Base-by-base conservation (phyloP, 2,113 vertebrate genomes). In the Burhinus bistriatus region DNA sequence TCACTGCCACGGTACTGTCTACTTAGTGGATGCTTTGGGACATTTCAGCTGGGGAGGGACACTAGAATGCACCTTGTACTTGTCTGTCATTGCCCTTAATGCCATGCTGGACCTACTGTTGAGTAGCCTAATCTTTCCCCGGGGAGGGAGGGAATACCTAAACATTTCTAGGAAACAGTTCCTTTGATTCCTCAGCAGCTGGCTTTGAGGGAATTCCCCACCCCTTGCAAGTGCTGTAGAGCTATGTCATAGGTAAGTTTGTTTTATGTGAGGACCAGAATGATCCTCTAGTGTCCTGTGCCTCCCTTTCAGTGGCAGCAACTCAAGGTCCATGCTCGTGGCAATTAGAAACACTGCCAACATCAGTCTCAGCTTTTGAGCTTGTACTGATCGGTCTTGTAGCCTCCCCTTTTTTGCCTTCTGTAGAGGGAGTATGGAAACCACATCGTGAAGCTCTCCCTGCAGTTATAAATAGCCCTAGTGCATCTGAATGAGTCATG, bases 401-500 rank as follows among this genome's bases (percentile, higher is more conserved):
- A 84, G 45, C 68, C 57, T 86, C 83, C 76, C 65, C 36, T 42
- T 62, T 62, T 61, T 25, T 80, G 72, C 62, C 45, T 89, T 86
- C 71, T 83, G 44, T 16, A 49, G 69, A 42, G 68, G 85, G 83
- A 87, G 73, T 6, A 1, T 75, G 66, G 86, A 76, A 91, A 32
- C 51, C 6, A 12, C 45, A 26, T 13, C 1, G 20, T 25, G 62
- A 57, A 96, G 75, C 86, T 82, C 83, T 86, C 51, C 44, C 49
- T 6, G 38, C 4, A 55, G 75, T 62, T 96, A 97, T 94, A 96
- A 97, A 97, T 94, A 97, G 93, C 70, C n/a, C 49, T 8, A 0
- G 62, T 84, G 42, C 36, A 17, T 52, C 29, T 11, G 64, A 45
- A 10, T 97, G 97, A 97, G 94, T 97, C 97, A 97, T 97, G 96